Base-by-base conservation (phyloP, 2,113 vertebrate genomes). In the Patagioenas fasciata region DNA sequence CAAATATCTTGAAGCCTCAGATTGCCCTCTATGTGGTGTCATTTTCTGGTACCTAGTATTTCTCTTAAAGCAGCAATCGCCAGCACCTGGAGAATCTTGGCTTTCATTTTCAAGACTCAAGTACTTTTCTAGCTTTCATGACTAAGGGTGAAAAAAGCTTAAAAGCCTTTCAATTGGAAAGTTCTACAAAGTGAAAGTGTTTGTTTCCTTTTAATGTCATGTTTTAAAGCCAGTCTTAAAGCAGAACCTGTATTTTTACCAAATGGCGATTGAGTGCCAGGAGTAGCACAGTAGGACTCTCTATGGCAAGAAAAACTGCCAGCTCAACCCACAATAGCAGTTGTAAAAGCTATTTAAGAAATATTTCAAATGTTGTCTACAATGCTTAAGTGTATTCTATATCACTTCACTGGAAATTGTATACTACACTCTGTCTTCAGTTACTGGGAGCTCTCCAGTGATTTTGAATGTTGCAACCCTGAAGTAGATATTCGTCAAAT, bases 341-440 rank as follows among this genome's bases (percentile, higher is more conserved):
- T 44, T 84, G 12, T 53, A 86, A 88, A 84, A 90, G 17, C 28
- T 84, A 31, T 48, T 91, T 60, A n/a, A 71, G 61, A 86, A 84
- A 50, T 28, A 13, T 42, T 94, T 85, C 31, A 31, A 34, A 34
- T 29, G 31, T 38, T 92, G 12, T 47, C 50, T 85, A 14, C 7
- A 56, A 19, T 0, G 2, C 26, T 65, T 18, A 48, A 60, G 26
- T 36, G 18, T n/a, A 15, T 65, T 54, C 36, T 54, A 7, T 15
- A 85, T 80, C 8, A 29, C 26, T 80, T 78, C 20, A 51, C 26
- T 80, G 61, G 81, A 62, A 86, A 56, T 24, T 66, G 9, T 38
- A 9, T 36, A 15, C 29, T 58, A 6, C 6, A 2, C 4, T 48
- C 42, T 40, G 21, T 78, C 42, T 71, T 0, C 0, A 42, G 28